These are phyloP conservation scores for Chiridota heheva DNA, from an alignment of 35 echinoderm and acorn worm species.

Conservation along the genomic window DNA sequence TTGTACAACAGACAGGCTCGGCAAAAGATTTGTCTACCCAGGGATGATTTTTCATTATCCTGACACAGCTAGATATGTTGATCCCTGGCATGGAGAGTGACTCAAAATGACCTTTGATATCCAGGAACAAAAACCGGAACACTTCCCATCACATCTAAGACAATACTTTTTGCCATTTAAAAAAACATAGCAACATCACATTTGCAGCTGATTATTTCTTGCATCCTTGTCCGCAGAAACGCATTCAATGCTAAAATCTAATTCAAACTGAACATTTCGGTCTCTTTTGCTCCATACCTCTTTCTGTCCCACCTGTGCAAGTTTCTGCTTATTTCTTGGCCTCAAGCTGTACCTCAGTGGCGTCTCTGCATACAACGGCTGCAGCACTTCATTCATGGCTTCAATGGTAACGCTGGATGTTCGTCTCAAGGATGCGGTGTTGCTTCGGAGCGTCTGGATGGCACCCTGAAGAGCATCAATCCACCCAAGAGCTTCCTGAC, in stretches of 20 bases:
- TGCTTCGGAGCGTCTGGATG: constrained; percentile 32
- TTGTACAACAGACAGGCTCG: no score
- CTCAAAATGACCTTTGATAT: no score
- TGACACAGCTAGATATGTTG: no score
- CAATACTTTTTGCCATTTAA: neutral
- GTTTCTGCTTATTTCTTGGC: constrained; percentile 26
- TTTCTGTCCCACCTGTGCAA: constrained; percentile 26
- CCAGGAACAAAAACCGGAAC: no score
- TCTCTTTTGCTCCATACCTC: constrained; percentile 4
- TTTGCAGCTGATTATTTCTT: neutral
- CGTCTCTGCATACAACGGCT: constrained; percentile 13
- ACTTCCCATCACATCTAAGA: constrained; percentile 23
- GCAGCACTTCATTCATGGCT: neutral
- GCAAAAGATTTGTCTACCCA: no score
- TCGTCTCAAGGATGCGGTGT: constrained; percentile 42
- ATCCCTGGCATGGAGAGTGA: no score
- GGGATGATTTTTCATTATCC: no score
- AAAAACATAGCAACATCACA: neutral
- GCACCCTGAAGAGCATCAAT: constrained; percentile 62
- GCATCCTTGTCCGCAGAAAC: neutral
- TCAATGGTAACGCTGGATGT: neutral
- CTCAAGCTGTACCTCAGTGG: constrained; percentile 48
- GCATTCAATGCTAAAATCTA: neutral
- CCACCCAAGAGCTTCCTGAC: constrained; percentile 67
- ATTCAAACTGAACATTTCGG: no score